These are phyloP conservation scores for Phainopepla nitens DNA, from an alignment of 2,113 vertebrate species.

Conservation along the genomic window DNA sequence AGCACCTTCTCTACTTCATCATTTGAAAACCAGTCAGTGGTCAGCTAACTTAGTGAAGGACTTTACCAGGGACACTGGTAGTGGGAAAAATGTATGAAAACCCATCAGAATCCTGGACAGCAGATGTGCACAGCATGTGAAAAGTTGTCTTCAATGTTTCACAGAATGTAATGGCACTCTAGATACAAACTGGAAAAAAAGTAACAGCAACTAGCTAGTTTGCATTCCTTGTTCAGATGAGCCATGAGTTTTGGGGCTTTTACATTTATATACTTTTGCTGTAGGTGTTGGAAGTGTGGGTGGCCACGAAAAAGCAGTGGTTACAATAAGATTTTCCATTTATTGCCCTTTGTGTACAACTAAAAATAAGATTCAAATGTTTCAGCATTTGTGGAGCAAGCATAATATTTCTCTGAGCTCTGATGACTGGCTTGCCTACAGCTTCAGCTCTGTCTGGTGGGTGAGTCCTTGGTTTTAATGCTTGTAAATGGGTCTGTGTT, in stretches of 20 bases:
- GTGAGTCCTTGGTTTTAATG: conserved; percentile 59
- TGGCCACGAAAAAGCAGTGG: conserved; percentile 72
- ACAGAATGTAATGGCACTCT: conserved; percentile 7
- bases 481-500: conserved; percentile 37
- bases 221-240: conserved; percentile 70
- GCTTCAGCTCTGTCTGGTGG: conserved; percentile 70
- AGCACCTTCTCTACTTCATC: not conserved
- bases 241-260: conserved; percentile 64
- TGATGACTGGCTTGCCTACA: conserved; percentile 67
- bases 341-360: conserved; percentile 80
- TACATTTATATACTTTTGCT: conserved; percentile 67
- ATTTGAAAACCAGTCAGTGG: not conserved
- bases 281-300: conserved; percentile 79
- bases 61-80: not conserved
- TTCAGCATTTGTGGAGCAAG: conserved; percentile 70
- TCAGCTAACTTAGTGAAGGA: not conserved
- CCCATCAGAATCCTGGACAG: not conserved
- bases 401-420: conserved; percentile 68
- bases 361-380: conserved; percentile 77
- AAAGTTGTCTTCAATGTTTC: not conserved
- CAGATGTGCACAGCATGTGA: rapidly evolving
- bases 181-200: conserved; percentile 66
- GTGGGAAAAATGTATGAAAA: not conserved
- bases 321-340: conserved; percentile 84
- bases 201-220: conserved; percentile 61